These are phyloP conservation scores for Dallia pectoralis DNA, from an alignment of 2,797 vertebrate genomes.

Conservation along the genomic window DNA sequence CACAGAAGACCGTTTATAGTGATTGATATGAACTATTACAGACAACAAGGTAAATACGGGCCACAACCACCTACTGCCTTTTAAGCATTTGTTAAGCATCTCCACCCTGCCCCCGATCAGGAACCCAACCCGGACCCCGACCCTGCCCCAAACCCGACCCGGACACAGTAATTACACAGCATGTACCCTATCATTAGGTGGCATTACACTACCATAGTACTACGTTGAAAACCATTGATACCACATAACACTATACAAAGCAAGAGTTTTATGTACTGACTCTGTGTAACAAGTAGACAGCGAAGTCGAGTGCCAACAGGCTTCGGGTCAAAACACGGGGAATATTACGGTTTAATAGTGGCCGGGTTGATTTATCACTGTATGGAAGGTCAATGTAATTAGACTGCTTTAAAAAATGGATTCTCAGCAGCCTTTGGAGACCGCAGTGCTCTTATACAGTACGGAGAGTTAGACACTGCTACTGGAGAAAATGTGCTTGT, in stretches of 20 bases:
- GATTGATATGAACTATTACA: constrained; percentile 73
- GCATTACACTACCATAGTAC: not conserved
- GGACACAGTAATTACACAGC: not conserved
- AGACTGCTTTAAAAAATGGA: constrained; percentile 60
- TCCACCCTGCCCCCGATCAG: not conserved
- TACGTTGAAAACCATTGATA: too few relatives aligned
- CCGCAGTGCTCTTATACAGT: constrained; percentile 44
- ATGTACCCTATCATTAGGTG: not conserved
- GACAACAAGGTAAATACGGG: constrained; percentile 59
- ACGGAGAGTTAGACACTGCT: constrained; percentile 34
- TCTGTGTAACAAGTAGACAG: not conserved
- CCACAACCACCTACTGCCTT: constrained; percentile 59
- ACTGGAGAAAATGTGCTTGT: constrained; percentile 42
- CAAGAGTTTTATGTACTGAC: not conserved
- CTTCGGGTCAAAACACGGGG: constrained; percentile 31
- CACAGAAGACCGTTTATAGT: constrained; percentile 54
- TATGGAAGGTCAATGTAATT: constrained; percentile 62
- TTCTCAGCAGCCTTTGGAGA: constrained; percentile 56
- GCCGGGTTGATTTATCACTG: constrained; percentile 61
- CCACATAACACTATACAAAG: too few relatives aligned
- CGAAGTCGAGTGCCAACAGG: not conserved
- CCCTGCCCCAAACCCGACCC: not conserved
- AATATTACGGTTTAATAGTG: constrained; percentile 54
- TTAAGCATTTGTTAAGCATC: constrained; percentile 53
- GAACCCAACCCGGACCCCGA: not conserved